These are phyloP conservation scores for Sebastes iracundus DNA, from an alignment of 2,797 vertebrate species.

Conservation along the genomic window DNA sequence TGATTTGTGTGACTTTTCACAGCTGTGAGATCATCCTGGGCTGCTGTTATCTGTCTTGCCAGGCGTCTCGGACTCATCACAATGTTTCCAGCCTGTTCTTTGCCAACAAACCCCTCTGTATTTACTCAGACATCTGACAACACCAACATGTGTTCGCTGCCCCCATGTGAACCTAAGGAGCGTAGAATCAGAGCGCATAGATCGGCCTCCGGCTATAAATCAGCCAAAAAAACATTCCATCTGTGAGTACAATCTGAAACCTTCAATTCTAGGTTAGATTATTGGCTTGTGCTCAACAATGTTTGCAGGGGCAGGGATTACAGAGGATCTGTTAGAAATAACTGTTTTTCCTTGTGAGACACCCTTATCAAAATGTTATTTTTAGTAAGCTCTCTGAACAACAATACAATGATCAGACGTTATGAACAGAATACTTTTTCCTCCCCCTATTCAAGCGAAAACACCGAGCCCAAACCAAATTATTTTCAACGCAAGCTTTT, in stretches of 20 bases:
- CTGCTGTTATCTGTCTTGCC: neutral
- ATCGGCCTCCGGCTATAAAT: neutral
- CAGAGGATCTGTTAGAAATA: neutral
- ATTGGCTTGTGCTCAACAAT: neutral
- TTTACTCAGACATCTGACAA: constrained; percentile 72
- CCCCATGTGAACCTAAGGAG: constrained; percentile 27
- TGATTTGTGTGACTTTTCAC: neutral
- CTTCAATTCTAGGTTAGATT: neutral
- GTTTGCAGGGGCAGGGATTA: neutral
- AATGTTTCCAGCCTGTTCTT: neutral
- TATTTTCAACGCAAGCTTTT: neutral
- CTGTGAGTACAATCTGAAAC: neutral
- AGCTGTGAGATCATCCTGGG: neutral
- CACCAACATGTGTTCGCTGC: constrained; percentile 47
- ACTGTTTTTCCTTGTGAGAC: too few species aligned
- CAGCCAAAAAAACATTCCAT: too few species aligned
- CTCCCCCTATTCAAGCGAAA: neutral
- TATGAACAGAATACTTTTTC: neutral
- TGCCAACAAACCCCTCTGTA: constrained; percentile 39
- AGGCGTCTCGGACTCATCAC: neutral
- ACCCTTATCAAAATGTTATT: neutral
- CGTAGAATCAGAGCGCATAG: constrained; percentile 14
- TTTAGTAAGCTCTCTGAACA: neutral
- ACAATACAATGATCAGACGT: neutral
- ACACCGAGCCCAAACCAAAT: neutral